Base-by-base conservation (phyloP, 2,888 invertebrate species). In the Sclerodermus sp. region DNA sequence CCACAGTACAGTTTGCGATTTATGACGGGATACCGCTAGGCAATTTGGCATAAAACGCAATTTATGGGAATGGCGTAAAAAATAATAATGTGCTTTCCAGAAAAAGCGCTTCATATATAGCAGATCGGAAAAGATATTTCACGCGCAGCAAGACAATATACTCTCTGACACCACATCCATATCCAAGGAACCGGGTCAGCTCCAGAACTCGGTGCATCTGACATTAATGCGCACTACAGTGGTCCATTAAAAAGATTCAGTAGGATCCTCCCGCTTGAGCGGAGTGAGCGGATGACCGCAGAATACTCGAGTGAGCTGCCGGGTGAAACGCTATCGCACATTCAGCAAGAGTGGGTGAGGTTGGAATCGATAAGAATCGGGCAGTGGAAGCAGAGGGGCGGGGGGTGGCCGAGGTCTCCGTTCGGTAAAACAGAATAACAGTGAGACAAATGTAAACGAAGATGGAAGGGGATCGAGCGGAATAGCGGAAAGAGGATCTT, bases 351-450 rank as follows among this genome's bases (percentile, higher is more conserved):
- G 49, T 42, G 49, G 51, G n/a, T n/a, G n/a, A n/a, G 52, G 48
- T 45, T 48, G 40, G 47, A 51, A 62, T 59, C 62, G 58, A 61
- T 64, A 59, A 62, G 55, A 53, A 65, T 63, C 54, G 49, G 55
- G 51, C 46, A 38, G 6, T 13, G 34, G 3, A 34, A 12, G 4
- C 8, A 3, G 23, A 5, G 3, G 3, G 4, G 8, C 23, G 23
- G n/a, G n/a, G n/a, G 3, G 4, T 23, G 23, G 8, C 23, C 23
- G 23, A 5, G 23, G 8, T 23, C 23, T 23, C 23, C 8, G n/a
- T 23, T 8, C 23, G 8, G 23, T 23, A 23, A 23, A 23, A 8
- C 8, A 8, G 8, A 23, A 23, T 8, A 23, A 23, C 23, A 8
- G 23, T 23, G 23, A 23, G 8, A 23, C 23, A 23, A 23, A 23